Evolutionary conservation across 1,140 invertebrate species (phyloP).

Genomic region (Microplitis mediator): DNA sequence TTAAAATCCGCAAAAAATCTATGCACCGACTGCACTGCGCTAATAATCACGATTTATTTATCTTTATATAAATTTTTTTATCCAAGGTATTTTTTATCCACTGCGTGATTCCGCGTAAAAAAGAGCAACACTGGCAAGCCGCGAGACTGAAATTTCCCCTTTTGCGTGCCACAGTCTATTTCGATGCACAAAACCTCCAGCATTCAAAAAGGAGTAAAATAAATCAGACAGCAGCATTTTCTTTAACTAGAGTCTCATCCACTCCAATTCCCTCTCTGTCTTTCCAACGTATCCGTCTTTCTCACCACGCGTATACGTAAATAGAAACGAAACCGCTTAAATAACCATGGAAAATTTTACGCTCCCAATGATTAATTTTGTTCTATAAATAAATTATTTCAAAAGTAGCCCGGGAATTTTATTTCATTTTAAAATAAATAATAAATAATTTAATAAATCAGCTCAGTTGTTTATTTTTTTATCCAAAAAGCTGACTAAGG

Average conservation of each 20-base stretch:
- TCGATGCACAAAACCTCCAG: not conserved
- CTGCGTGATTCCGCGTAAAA: too few species aligned
- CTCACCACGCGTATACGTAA: not conserved
- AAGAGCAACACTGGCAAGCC: not conserved
- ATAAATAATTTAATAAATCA: not conserved
- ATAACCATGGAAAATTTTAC: constrained; percentile 11
- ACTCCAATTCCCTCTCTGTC: not conserved
- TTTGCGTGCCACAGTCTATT: constrained; percentile 16
- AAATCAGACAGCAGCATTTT: constrained; percentile 6
- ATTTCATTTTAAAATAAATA: not conserved
- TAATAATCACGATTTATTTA: too few species aligned
- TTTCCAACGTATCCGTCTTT: too few species aligned
- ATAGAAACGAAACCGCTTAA: constrained; percentile 9
- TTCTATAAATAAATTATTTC: not conserved
- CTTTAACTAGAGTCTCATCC: not conserved
- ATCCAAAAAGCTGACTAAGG: not conserved
- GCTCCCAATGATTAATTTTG: not conserved
- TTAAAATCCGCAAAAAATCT: too few species aligned
- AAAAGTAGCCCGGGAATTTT: not conserved
- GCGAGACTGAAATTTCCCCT: not conserved
- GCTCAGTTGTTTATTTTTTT: not conserved
- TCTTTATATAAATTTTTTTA: too few species aligned
- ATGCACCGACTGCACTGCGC: too few species aligned
- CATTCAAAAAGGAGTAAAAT: constrained; percentile 14
- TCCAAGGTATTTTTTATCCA: too few species aligned